Evolutionary conservation across 2,113 vertebrate genomes (phyloP).

Genomic region (Pygoscelis adeliae): DNA sequence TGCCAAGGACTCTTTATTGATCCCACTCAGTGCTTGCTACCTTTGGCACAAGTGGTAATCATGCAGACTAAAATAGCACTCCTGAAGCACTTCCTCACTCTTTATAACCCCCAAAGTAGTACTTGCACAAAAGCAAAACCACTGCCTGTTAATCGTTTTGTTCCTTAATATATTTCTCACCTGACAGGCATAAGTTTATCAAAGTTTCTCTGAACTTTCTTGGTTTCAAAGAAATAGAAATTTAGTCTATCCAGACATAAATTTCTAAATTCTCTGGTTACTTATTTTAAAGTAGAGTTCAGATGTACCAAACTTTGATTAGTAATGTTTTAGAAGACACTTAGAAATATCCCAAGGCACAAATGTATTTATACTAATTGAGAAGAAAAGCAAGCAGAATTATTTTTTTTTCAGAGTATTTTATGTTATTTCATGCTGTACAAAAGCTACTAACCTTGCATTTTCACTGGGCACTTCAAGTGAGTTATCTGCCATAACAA

Average conservation of each 20-base stretch:
- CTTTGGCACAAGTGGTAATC: not conserved
- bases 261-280: not conserved
- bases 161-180: not conserved
- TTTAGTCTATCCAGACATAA: not conserved
- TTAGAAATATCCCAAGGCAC: not conserved
- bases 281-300: not conserved
- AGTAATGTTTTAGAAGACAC: not conserved
- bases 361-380: not conserved
- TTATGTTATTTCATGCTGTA: not conserved
- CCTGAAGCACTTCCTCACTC: not conserved
- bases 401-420: not conserved
- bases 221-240: not conserved
- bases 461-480: not conserved
- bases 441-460: not conserved
- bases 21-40: not conserved
- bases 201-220: not conserved
- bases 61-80: not conserved
- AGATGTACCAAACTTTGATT: not conserved
- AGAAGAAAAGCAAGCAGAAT: not conserved
- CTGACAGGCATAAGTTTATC: not conserved
- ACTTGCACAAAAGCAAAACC: not conserved
- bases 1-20: not conserved
- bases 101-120: not conserved
- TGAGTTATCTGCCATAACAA: not conserved
- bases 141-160: not conserved